phyloP scores from a whole-genome alignment of 2,797 vertebrate genomes.

The Clamator glandarius region DNA sequence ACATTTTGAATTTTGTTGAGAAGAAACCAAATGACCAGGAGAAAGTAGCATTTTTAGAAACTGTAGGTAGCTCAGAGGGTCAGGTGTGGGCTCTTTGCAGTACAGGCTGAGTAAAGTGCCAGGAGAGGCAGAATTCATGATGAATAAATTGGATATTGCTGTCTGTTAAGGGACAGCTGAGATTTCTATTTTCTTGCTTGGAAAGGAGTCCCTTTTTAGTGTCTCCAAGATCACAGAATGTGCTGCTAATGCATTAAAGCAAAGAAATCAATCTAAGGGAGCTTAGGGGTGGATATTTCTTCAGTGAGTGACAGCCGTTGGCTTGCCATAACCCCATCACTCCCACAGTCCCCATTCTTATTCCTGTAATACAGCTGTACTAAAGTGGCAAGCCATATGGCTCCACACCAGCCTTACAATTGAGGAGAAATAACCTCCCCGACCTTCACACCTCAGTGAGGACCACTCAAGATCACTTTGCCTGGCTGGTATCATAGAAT shows the following conservation, averaged over 20 bases:
- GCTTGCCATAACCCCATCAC: not conserved
- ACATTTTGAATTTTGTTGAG: not conserved
- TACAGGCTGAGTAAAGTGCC: slow-evolving; percentile 29
- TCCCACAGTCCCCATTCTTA: not conserved
- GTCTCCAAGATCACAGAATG: not conserved
- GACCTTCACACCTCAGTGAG: not conserved
- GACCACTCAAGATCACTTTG: not conserved
- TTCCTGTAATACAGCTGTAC: not conserved
- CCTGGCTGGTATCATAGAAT: not conserved
- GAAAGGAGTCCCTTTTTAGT: not conserved
- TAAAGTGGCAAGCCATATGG: not conserved
- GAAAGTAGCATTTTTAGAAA: slow-evolving; percentile 33
- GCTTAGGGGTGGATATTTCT: not conserved
- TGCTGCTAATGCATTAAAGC: not conserved
- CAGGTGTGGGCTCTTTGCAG: not conserved
- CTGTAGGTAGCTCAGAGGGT: not conserved
- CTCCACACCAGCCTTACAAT: too few relatives aligned
- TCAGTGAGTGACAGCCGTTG: not conserved
- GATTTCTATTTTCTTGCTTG: not conserved
- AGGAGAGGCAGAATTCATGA: slow-evolving; percentile 29
- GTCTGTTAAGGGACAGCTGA: not conserved
- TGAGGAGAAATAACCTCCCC: not conserved
- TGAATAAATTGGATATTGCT: slow-evolving; percentile 12
- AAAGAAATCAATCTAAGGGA: not conserved
- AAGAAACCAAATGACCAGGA: slow-evolving; percentile 12